These are phyloP conservation scores for Nycticryphes semicollaris DNA, from an alignment of 2,113 vertebrate genomes.

Conservation along the genomic window DNA sequence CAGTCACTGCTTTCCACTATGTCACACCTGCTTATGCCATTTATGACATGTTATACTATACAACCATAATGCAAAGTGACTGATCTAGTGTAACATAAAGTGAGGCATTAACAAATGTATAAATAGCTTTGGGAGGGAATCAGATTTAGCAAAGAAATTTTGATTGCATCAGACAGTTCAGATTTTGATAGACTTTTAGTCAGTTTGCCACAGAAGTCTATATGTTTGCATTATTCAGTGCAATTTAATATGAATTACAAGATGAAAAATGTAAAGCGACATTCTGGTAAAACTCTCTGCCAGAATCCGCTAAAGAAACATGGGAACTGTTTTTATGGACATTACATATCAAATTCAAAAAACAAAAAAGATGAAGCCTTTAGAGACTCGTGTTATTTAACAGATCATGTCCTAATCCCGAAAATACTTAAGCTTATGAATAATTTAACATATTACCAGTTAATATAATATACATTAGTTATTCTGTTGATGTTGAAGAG, in stretches of 20 bases:
- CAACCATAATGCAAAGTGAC: slow-evolving; percentile 28
- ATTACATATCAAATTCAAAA: not conserved
- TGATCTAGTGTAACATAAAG: slow-evolving; percentile 39
- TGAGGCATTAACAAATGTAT: slow-evolving; percentile 40
- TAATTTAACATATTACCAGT: not conserved
- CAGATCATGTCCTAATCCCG: not conserved
- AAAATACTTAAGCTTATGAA: not conserved
- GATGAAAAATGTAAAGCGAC: slow-evolving; percentile 3
- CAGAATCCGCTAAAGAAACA: not conserved
- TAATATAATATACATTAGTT: not conserved
- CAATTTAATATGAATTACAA: slow-evolving; percentile 23
- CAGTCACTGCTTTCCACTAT: not conserved
- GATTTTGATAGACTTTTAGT: slow-evolving; percentile 37
- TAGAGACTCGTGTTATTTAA: not conserved
- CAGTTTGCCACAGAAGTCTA: not conserved
- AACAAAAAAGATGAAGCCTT: not conserved
- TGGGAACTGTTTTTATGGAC: not conserved
- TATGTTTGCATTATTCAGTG: slow-evolving; percentile 42
- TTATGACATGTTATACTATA: not conserved
- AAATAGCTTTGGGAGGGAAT: slow-evolving; percentile 2
- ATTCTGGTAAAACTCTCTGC: not conserved
- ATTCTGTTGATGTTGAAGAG: not conserved
- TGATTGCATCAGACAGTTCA: slow-evolving; percentile 32
- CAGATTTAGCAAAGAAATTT: slow-evolving; percentile 12
- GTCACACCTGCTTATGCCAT: slow-evolving; percentile 13